phyloP scores from a whole-genome alignment of 2,113 vertebrate species.

The Pomatostomus ruficeps region DNA sequence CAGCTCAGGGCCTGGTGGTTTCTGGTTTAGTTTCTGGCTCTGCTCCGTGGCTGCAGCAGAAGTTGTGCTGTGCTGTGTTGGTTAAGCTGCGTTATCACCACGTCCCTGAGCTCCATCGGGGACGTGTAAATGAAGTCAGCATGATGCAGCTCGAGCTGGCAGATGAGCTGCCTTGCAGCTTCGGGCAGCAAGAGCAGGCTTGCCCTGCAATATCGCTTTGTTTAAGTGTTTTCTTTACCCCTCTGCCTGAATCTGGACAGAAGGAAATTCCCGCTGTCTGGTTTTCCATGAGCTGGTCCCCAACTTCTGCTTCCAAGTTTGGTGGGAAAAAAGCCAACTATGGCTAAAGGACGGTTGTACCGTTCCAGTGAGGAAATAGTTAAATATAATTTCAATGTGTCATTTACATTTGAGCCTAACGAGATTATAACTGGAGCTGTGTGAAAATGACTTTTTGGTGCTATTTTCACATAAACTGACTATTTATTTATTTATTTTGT shows the following conservation, averaged over 20 bases:
- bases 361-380: background rate
- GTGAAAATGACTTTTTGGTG: slow-evolving; percentile 60
- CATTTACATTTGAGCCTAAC: slow-evolving; percentile 56
- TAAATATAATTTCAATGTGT: slow-evolving; percentile 40
- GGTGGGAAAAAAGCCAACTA: background rate
- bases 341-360: background rate
- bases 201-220: slow-evolving; percentile 52
- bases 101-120: slow-evolving; percentile 61
- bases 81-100: slow-evolving; percentile 68
- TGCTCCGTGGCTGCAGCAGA: slow-evolving; percentile 18
- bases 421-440: slow-evolving; percentile 49
- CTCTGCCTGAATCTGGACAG: background rate
- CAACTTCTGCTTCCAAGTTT: background rate
- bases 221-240: background rate
- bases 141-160: slow-evolving; percentile 53
- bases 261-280: background rate
- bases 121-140: slow-evolving; percentile 80
- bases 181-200: slow-evolving; percentile 68
- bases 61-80: slow-evolving; percentile 53
- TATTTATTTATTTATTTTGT: slow-evolving; percentile 60
- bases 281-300: background rate
- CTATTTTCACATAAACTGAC: slow-evolving; percentile 55
- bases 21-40: background rate
- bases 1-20: background rate
- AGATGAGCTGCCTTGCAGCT: slow-evolving; percentile 49